These are phyloP conservation scores for Galendromus occidentalis DNA, from an alignment of 1,140 invertebrate genomes.

Conservation along the genomic window DNA sequence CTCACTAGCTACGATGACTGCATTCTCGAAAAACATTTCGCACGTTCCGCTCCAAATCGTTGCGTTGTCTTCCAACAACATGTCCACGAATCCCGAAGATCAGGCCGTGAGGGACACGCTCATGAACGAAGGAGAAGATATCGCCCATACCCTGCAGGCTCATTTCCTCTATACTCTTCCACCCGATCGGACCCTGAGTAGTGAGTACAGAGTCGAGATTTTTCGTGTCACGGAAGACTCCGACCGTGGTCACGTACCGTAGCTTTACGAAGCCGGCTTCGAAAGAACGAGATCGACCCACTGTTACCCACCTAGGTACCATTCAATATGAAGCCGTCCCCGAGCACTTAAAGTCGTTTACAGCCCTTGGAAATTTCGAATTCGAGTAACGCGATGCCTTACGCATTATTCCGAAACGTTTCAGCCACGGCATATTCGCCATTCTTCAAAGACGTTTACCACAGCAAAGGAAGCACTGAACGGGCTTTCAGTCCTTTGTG, in stretches of 20 bases:
- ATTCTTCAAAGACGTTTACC: conserved; percentile 53
- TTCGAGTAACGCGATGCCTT: conserved; percentile 20
- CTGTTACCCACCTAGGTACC: no score
- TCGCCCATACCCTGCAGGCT: conserved; percentile 72
- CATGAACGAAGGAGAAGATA: conserved; percentile 73
- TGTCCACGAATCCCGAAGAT: conserved; percentile 39
- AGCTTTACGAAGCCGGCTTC: no score
- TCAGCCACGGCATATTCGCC: conserved; percentile 79
- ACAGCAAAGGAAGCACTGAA: background rate
- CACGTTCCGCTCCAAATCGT: conserved; percentile 85
- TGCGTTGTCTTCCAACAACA: conserved; percentile 54
- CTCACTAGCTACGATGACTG: conserved; percentile 72
- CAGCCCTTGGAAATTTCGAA: no score
- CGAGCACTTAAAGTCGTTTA: no score
- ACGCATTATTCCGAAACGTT: conserved; percentile 19
- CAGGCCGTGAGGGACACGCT: conserved; percentile 32
- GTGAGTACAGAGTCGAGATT: no score
- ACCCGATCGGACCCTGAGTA: conserved; percentile 56
- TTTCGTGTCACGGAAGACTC: no score
- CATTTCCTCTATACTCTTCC: conserved; percentile 67
- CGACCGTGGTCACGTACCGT: no score
- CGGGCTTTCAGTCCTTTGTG: conserved; percentile 4
- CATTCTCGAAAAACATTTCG: conserved; percentile 80
- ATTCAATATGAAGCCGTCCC: no score
- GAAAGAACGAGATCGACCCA: no score